phyloP scores from a whole-genome alignment of 2,797 vertebrate species.

The Chelon auratus region DNA sequence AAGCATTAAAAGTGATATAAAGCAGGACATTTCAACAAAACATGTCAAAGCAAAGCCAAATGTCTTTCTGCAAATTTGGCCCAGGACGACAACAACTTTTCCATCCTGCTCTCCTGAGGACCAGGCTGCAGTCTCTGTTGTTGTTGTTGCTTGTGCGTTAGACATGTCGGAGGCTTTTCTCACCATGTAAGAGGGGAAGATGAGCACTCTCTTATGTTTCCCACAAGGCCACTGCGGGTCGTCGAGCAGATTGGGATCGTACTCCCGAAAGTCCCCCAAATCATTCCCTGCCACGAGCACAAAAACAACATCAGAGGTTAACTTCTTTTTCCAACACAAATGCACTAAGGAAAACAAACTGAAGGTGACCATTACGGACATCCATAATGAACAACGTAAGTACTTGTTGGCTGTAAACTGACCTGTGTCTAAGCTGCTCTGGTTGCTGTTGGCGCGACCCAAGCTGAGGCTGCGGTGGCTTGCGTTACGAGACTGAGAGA shows the following conservation, averaged over 20 bases:
- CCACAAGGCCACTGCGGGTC: slow-evolving; percentile 99
- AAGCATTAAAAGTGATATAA: slow-evolving; percentile 21
- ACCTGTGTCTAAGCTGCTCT: slow-evolving; percentile 98
- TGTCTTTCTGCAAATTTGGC: slow-evolving; percentile 2
- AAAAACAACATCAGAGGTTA: slow-evolving; percentile 23
- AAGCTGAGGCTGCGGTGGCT: slow-evolving; percentile 97
- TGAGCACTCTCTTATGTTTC: slow-evolving; percentile 98
- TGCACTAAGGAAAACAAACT: not conserved
- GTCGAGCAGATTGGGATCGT: slow-evolving; percentile 97
- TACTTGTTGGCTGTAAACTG: slow-evolving; percentile 1
- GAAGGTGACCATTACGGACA: not conserved
- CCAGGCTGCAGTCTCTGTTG: slow-evolving; percentile 8
- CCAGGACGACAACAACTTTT: slow-evolving; percentile 33
- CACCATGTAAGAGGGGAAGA: slow-evolving; percentile 99
- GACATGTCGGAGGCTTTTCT: slow-evolving; percentile 73
- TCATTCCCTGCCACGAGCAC: slow-evolving; percentile 89
- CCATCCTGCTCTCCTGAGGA: slow-evolving; percentile 22
- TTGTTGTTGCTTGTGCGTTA: not conserved
- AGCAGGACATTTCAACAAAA: slow-evolving; percentile 14
- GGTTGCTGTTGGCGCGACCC: slow-evolving; percentile 95
- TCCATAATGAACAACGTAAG: not conserved
- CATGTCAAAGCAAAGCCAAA: slow-evolving; percentile 28
- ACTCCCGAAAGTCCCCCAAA: slow-evolving; percentile 92
- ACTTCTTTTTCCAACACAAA: not conserved
- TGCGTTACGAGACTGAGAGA: slow-evolving; percentile 94